phyloP scores from a whole-genome alignment of 2,888 invertebrate species.

The Micoletzkya japonica region DNA sequence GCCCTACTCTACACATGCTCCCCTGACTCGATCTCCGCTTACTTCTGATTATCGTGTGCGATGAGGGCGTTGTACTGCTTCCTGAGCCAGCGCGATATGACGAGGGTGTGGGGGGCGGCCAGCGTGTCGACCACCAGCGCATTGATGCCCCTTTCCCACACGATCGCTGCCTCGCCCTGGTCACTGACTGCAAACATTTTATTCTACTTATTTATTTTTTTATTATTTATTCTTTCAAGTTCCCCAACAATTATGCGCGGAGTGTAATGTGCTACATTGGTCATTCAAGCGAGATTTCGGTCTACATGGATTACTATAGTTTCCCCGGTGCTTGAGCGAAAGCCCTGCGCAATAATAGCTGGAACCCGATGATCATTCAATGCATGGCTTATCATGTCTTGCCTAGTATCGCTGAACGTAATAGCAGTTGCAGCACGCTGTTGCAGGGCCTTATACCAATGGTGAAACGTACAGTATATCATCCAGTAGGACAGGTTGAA shows the following conservation, averaged over 20 bases:
- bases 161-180: conserved; percentile 48
- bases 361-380: too few species aligned
- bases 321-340: not conserved
- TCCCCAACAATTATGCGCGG: not conserved
- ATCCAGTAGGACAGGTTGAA: conserved; percentile 56
- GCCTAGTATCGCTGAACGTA: too few species aligned
- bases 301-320: not conserved
- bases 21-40: too few species aligned
- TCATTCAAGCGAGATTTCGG: not conserved
- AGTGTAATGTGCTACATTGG: not conserved
- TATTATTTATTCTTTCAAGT: too few species aligned
- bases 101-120: conserved; percentile 42
- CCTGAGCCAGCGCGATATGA: conserved; percentile 56
- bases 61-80: conserved; percentile 57
- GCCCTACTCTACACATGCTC: too few species aligned
- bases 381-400: too few species aligned
- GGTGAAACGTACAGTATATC: conserved; percentile 41
- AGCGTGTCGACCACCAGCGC: conserved; percentile 50
- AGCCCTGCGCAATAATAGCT: not conserved
- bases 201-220: too few species aligned
- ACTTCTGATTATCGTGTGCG: conserved; percentile 33
- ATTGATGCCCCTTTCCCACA: conserved; percentile 57
- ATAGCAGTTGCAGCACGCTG: too few species aligned
- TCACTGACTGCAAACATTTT: conserved; percentile 50
- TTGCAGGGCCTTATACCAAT: not conserved